These are phyloP conservation scores for Scaptomyza tumidula DNA, from an alignment of 2,888 invertebrate species.

Conservation along the genomic window DNA sequence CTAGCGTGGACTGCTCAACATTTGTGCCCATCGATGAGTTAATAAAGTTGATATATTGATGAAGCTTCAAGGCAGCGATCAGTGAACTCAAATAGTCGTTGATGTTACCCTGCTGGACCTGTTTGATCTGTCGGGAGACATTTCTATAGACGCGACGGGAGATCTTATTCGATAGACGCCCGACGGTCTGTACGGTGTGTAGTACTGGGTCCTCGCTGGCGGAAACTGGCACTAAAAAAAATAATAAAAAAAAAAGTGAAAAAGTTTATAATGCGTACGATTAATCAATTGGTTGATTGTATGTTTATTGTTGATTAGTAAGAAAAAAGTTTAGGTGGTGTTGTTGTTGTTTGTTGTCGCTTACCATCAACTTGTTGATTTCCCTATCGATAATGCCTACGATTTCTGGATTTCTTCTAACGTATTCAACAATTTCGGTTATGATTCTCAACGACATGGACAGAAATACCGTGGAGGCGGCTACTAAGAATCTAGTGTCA, in stretches of 20 bases:
- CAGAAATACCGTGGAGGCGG: constrained; percentile 83
- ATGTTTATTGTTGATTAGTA: neutral
- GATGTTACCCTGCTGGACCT: constrained; percentile 85
- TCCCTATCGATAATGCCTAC: constrained; percentile 82
- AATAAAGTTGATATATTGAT: constrained; percentile 85
- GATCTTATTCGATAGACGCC: constrained; percentile 89
- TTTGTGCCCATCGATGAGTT: constrained; percentile 84
- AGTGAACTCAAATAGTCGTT: constrained; percentile 85
- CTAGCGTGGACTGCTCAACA: constrained; percentile 78
- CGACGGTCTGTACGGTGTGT: constrained; percentile 90
- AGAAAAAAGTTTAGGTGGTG: neutral
- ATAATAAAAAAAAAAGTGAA: neutral
- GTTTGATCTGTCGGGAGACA: constrained; percentile 87
- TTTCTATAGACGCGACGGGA: constrained; percentile 89
- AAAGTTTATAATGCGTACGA: neutral
- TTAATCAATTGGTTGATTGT: neutral
- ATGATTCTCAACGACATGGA: constrained; percentile 83
- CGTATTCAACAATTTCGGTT: constrained; percentile 82
- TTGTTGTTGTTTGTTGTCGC: constrained; percentile 27
- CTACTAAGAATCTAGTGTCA: constrained; percentile 83
- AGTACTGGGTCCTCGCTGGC: constrained; percentile 88
- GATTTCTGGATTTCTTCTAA: constrained; percentile 83
- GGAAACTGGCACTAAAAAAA: constrained; percentile 86
- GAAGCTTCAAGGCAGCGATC: constrained; percentile 85
- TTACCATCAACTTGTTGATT: constrained; percentile 82